Evolutionary conservation across 2,113 vertebrate species (phyloP).

Genomic region (Pholis gunnellus): DNA sequence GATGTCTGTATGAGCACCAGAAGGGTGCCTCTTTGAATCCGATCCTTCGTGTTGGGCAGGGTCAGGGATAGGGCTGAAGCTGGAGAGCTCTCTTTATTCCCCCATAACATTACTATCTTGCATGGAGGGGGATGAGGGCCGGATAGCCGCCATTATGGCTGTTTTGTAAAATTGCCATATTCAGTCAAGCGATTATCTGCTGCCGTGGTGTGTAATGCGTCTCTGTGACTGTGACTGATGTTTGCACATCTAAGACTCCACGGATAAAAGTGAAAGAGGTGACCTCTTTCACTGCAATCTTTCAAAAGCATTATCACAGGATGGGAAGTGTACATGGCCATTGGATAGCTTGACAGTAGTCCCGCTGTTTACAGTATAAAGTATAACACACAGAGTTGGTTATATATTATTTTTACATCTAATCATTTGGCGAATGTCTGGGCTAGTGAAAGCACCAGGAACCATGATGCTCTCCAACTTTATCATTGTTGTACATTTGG

Average conservation of each 20-base stretch:
- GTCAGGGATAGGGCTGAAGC: constrained; percentile 48
- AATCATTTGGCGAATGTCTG: background rate
- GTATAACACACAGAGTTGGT: constrained; percentile 2
- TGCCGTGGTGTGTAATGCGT: constrained; percentile 69
- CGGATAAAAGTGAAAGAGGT: constrained; percentile 50
- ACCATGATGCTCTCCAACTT: background rate
- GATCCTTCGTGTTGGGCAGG: constrained; percentile 53
- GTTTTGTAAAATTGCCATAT: constrained; percentile 81
- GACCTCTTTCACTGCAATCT: constrained; percentile 54
- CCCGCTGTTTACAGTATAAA: background rate
- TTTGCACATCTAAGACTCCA: constrained; percentile 49
- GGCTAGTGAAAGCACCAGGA: background rate
- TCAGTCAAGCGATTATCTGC: constrained; percentile 78
- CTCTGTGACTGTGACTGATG: constrained; percentile 70
- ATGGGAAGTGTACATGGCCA: background rate
- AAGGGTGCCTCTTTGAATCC: constrained; percentile 66
- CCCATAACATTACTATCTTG: constrained; percentile 46
- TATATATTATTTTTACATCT: background rate
- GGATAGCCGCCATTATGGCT: constrained; percentile 65
- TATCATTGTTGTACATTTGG: background rate
- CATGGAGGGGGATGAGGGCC: constrained; percentile 25
- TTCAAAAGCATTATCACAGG: constrained; percentile 24
- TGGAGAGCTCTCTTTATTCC: constrained; percentile 53
- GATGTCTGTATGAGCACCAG: constrained; percentile 65
- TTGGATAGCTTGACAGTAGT: background rate